Conservation (phyloP, 1,140 invertebrate species). For the Hylaeus volcanicus region DNA sequence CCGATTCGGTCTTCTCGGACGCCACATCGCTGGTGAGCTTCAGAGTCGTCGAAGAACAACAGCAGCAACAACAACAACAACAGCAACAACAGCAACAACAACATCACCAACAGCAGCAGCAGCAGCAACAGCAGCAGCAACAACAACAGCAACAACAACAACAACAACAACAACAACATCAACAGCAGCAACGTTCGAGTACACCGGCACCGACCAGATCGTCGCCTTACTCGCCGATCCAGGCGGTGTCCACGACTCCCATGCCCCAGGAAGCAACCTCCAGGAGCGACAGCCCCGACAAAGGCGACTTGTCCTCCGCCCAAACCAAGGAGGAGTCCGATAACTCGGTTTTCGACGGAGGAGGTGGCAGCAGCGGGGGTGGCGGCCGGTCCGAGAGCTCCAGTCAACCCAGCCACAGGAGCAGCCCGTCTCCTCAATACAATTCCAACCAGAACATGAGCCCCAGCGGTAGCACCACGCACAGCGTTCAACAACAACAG, state of each 20-base stretch:
- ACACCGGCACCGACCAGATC: constrained; percentile 74
- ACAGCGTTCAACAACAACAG: constrained; percentile 65
- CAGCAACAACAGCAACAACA: constrained; percentile 60
- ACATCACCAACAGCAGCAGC: constrained; percentile 66
- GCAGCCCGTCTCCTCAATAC: constrained; percentile 78
- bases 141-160: constrained; percentile 64
- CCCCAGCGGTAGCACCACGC: constrained; percentile 72
- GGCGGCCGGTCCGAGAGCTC: constrained; percentile 66
- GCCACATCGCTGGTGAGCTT: constrained; percentile 57
- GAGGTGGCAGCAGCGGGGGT: constrained; percentile 68
- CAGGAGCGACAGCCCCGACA: constrained; percentile 75
- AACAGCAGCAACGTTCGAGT: constrained; percentile 63
- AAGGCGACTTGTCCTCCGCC: constrained; percentile 71
- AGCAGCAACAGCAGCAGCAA: constrained; percentile 69
- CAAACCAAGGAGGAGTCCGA: constrained; percentile 80
- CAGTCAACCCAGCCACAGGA: constrained; percentile 71
- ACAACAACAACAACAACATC: constrained; percentile 64
- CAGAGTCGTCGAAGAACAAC: constrained; percentile 73
- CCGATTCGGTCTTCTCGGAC: constrained; percentile 78
- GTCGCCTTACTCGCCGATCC: constrained; percentile 74
- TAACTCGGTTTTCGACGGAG: constrained; percentile 81
- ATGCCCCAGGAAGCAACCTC: constrained; percentile 73
- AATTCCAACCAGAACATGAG: constrained; percentile 72
- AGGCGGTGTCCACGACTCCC: constrained; percentile 74
- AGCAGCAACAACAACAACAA: constrained; percentile 66